Percentiles rank a stretch among this genome's conserved stretches.
phyloP scores from a whole-genome alignment of 2,888 invertebrate genomes.

The Cryptocheilus praepositus region DNA sequence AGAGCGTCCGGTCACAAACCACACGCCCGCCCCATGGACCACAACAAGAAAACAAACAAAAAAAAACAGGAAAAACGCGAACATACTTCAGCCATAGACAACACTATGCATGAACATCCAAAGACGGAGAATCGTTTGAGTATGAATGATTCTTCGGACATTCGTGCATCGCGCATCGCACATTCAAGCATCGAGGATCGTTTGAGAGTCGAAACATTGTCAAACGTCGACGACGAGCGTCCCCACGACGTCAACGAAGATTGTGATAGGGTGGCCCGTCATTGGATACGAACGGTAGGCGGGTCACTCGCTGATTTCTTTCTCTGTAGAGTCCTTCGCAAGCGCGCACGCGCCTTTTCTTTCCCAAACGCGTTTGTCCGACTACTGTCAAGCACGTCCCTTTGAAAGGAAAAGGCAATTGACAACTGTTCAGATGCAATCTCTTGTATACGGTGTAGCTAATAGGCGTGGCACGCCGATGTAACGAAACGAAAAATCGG shows the following conservation, averaged over 20 bases:
- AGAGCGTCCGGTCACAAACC: no score
- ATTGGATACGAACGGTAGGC: slow-evolving; percentile 48
- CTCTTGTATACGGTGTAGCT: no score
- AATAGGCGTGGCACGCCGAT: neutral
- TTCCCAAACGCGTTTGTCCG: no score
- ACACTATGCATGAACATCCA: no score
- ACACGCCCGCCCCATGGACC: no score
- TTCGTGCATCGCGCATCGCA: neutral
- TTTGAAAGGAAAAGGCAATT: no score
- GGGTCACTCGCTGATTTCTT: slow-evolving; percentile 64
- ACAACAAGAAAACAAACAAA: no score
- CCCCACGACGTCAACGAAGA: slow-evolving; percentile 63
- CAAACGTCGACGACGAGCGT: slow-evolving; percentile 51
- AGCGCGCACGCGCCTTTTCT: slow-evolving; percentile 42
- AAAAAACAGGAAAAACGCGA: no score
- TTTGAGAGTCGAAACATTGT: neutral
- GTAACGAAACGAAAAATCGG: slow-evolving; percentile 7
- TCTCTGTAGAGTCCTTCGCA: slow-evolving; percentile 58
- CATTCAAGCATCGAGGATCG: no score
- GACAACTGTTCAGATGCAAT: no score
- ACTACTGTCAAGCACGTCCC: neutral
- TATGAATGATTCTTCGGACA: neutral
- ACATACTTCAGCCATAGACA: no score
- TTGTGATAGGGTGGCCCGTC: slow-evolving; percentile 72
- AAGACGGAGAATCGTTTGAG: no score